Percentiles rank a stretch among this genome's conserved stretches.
phyloP scores from a whole-genome alignment of 2,113 vertebrate species.

The Scalopus aquaticus region DNA sequence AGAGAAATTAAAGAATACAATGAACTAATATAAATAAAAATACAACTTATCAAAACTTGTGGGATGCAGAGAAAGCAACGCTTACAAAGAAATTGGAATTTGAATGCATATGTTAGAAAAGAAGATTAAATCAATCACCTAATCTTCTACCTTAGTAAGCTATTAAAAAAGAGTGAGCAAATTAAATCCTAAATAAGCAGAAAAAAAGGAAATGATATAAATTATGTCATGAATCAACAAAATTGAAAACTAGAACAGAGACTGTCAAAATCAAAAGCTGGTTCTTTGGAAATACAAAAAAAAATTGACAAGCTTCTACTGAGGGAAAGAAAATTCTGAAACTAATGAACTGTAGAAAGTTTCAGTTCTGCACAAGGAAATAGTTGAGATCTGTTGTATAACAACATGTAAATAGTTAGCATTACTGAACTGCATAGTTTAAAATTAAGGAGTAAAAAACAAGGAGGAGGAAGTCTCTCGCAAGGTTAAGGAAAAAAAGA shows the following conservation, averaged over 20 bases:
- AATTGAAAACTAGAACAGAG: not conserved
- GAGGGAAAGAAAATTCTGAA: not conserved
- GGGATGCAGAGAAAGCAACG: not conserved
- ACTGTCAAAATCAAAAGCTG: not conserved
- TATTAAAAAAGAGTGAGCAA: not conserved
- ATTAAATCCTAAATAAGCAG: not conserved
- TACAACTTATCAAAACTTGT: not conserved
- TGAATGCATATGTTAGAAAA: not conserved
- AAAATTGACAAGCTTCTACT: not conserved
- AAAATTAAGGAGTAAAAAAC: not conserved
- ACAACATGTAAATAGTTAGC: not conserved
- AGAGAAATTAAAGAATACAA: not conserved
- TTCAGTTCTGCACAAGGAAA: not conserved
- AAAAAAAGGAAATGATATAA: not conserved
- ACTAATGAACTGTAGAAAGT: not conserved
- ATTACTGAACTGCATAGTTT: not conserved
- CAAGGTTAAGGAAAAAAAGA: not conserved
- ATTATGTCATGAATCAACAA: not conserved
- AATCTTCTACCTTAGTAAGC: not conserved
- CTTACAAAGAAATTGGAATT: not conserved
- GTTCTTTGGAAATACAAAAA: constrained; percentile 7
- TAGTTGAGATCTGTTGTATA: not conserved
- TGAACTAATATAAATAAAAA: constrained; percentile 53
- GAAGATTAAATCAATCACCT: constrained; percentile 20
- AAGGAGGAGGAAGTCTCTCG: not conserved